Evolutionary conservation across 2,797 vertebrate species (phyloP).

Genomic region (Falco rusticolus): DNA sequence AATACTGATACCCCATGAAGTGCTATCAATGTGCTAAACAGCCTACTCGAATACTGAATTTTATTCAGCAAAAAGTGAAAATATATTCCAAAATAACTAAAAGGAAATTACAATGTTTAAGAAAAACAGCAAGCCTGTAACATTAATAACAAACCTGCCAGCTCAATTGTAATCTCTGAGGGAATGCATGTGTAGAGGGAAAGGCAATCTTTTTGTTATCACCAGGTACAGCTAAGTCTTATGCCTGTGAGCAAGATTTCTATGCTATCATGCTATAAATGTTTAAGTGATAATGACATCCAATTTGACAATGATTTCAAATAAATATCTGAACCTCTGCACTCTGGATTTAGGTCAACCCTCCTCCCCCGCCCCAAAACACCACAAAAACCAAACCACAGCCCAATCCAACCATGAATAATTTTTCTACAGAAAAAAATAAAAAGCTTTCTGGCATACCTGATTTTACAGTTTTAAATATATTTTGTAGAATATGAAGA

Average conservation of each 20-base stretch:
- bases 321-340: background rate
- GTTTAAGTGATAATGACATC: background rate
- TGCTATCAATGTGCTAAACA: background rate
- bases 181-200: background rate
- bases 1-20: background rate
- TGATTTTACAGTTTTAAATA: background rate
- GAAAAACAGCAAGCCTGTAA: background rate
- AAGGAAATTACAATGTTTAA: background rate
- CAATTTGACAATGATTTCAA: background rate
- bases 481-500: background rate
- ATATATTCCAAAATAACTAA: background rate
- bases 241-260: background rate
- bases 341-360: background rate
- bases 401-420: background rate
- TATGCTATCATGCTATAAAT: background rate
- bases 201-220: background rate
- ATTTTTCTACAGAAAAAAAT: background rate
- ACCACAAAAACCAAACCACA: background rate
- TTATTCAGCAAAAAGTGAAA: background rate
- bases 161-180: background rate
- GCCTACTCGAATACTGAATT: background rate
- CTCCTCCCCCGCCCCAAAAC: no score
- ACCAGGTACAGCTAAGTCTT: background rate
- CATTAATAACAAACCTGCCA: background rate
- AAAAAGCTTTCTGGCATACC: fast-evolving